Evolutionary conservation across 2,888 invertebrate genomes (phyloP), one percentile per base, ranked within the genome.

Genomic region (Drosophila nigricruria): DNA sequence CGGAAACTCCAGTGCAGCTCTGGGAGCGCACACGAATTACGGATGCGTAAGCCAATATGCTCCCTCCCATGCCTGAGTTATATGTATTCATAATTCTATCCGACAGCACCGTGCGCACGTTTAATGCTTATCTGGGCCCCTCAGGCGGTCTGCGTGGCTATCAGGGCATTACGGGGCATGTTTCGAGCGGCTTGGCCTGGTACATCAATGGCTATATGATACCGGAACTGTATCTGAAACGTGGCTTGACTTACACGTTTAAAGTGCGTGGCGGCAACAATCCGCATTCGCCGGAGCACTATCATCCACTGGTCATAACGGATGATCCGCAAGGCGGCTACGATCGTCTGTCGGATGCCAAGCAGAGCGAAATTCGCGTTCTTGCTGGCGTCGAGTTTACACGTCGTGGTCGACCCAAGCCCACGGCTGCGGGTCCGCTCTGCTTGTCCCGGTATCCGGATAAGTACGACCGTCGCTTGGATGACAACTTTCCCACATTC

Each of bases 161-260:
- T 92, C 95, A 96, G 92, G 95, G 95, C 49, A 94, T 95, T 54
- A 96, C 96, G 73, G 95, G 95, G 3, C 95, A 95, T 91, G 95
- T 95, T 32, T 95, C 95, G 40, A 96, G 95, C 81, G 96, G 95
- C 0, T 93, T 97, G 47, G 96, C 97, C 14, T 98, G 98, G 97
- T 98, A 98, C 93, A 96, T 98, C 72, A 98, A 98, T 93, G 98
- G 98, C 0, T 95, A 95, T 89, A 94, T 98, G 83, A 95, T 96
- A 56, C 98, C 98, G 0, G 97, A 98, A 92, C 93, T 98, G 71
- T 97, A 96, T 94, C 93, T 98, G 82, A 94, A 97, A 70, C 94
- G 98, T 60, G 98, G 98, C 0, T 94, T 97, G 63, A 96, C 95
- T 0, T 98, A 98, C 93, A 96, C 94, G 16, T 97, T 98, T 91